Percentiles rank a stretch among this genome's conserved stretches.
These are phyloP conservation scores for Eutolmus rufibarbis DNA, from an alignment of 2,888 invertebrate species.

Conservation along the genomic window DNA sequence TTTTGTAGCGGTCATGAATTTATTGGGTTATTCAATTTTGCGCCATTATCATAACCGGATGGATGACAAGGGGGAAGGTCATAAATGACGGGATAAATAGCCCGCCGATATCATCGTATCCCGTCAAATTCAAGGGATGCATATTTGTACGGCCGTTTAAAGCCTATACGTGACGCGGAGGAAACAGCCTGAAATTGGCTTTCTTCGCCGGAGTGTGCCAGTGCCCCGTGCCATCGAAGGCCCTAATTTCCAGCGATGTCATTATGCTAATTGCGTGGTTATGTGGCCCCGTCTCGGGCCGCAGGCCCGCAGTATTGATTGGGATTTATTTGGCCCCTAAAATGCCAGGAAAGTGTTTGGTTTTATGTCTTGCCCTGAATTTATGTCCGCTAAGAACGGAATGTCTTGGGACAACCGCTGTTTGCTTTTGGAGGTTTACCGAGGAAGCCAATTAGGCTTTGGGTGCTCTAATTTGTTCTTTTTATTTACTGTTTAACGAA, in stretches of 20 bases:
- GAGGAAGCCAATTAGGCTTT: neutral
- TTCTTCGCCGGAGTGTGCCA: neutral
- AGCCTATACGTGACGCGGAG: neutral
- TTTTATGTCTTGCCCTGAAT: neutral
- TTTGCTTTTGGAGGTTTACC: neutral
- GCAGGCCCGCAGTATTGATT: conserved; percentile 13
- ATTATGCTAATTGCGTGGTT: conserved; percentile 35
- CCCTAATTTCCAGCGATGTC: conserved; percentile 14
- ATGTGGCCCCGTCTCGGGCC: conserved; percentile 7
- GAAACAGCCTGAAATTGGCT: neutral
- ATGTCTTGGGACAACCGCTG: neutral
- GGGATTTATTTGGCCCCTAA: conserved; percentile 20
- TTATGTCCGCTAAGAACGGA: neutral
- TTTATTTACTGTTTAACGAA: neutral
- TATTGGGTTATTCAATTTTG: conserved; percentile 14
- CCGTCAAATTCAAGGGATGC: neutral
- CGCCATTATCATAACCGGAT: neutral
- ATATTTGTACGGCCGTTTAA: neutral
- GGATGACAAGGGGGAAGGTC: neutral
- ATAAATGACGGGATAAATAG: neutral
- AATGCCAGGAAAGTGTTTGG: neutral
- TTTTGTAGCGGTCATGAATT: neutral
- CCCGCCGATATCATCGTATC: neutral
- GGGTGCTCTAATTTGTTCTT: neutral
- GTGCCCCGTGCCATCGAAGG: neutral